Evolutionary conservation across 2,113 vertebrate species (phyloP).

Genomic region (Phyllostomus hastatus): DNA sequence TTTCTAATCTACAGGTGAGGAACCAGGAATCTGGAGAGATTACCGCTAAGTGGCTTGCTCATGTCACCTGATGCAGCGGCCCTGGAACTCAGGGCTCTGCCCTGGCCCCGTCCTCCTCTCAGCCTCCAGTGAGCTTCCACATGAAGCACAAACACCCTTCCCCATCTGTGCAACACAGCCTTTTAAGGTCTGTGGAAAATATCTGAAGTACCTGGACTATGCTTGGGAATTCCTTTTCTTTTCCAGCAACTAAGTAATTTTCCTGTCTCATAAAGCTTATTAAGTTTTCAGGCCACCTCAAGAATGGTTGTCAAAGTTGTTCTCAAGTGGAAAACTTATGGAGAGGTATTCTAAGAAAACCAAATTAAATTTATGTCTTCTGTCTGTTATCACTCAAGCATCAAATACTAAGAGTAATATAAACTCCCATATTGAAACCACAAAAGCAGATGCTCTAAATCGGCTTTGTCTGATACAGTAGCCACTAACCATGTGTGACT

Average conservation of each 20-base stretch:
- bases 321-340: neutral
- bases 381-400: neutral
- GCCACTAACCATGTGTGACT: neutral
- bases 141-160: neutral
- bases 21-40: neutral
- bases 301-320: neutral
- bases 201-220: neutral
- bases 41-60: neutral
- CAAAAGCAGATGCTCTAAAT: neutral
- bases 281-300: neutral
- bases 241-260: neutral
- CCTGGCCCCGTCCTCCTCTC: accelerated
- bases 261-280: neutral
- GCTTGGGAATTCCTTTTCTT: neutral
- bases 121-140: neutral
- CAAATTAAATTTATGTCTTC: neutral
- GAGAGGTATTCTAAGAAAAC: neutral
- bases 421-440: neutral
- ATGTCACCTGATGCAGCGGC: neutral
- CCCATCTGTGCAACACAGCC: neutral
- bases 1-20: neutral
- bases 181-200: neutral
- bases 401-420: neutral
- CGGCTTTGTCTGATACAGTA: neutral
- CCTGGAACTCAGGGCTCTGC: neutral